A percentile compares a stretch with the other conserved stretches of the same genome.
Evolutionary conservation across 92 coral and sea anemone species (phyloP).

Genomic region (Siderastrea siderea): DNA sequence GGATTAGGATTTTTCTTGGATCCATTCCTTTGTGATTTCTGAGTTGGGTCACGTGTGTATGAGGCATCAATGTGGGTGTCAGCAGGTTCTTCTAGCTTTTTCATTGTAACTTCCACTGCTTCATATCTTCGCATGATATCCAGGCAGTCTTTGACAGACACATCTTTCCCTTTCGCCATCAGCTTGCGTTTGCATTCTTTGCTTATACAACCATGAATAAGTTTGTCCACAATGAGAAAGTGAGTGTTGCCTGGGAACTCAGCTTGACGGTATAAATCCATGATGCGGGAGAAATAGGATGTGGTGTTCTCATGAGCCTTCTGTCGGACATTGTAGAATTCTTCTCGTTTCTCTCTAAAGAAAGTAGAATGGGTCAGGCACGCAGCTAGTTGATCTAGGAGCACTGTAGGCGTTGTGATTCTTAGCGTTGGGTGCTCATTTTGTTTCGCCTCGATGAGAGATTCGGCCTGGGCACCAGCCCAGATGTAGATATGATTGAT

Average conservation of each 20-base stretch:
- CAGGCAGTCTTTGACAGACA: too few relatives aligned
- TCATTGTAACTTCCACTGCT: slow-evolving; percentile 58
- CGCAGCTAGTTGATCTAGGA: slow-evolving; percentile 74
- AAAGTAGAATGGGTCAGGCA: slow-evolving; percentile 73
- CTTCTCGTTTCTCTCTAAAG: slow-evolving; percentile 80
- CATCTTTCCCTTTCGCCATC: too few relatives aligned
- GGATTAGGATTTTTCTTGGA: slow-evolving; percentile 18
- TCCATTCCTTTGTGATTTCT: slow-evolving; percentile 54
- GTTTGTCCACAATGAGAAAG: too few relatives aligned
- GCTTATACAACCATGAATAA: too few relatives aligned
- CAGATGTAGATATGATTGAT: slow-evolving; percentile 70
- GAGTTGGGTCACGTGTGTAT: slow-evolving; percentile 63
- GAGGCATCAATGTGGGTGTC: slow-evolving; percentile 64
- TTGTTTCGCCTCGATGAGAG: slow-evolving; percentile 69
- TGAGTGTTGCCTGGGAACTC: too few relatives aligned
- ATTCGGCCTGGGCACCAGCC: slow-evolving; percentile 88
- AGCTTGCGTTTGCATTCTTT: too few relatives aligned
- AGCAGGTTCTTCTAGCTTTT: slow-evolving; percentile 43
- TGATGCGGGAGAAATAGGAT: too few relatives aligned
- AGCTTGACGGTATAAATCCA: too few relatives aligned
- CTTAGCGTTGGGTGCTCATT: slow-evolving; percentile 62
- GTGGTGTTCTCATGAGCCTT: slow-evolving; percentile 48
- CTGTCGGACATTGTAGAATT: slow-evolving; percentile 67
- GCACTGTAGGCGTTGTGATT: slow-evolving; percentile 51
- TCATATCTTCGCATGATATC: too few relatives aligned